Base-by-base conservation (phyloP, 1,140 invertebrate species). In the Drosophila mauritiana region DNA sequence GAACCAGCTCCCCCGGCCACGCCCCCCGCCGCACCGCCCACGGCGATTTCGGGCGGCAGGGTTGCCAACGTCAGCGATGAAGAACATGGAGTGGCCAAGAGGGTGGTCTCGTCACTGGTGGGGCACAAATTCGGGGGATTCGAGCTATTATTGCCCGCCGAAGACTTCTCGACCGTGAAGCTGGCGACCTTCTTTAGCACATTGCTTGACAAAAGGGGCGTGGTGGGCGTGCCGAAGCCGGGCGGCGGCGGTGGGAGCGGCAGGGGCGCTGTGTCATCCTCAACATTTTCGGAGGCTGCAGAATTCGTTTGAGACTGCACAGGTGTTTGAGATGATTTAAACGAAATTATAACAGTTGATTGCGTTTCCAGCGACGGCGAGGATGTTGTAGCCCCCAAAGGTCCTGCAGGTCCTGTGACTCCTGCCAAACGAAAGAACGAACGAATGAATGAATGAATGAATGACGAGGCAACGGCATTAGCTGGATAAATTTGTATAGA, bases 151-250 rank as follows among this genome's bases (percentile, higher is more conserved):
- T 51, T 78, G 76, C 74, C 68, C 49, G 73, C 70, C 57, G 90
- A 72, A 46, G 91, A 74, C 63, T 94, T 95, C 70, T 96, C 96
- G 61, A 96, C 93, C 22, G 95, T 96, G 39, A 97, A 94, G 40
- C 96, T 97, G 20, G 97, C 96, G 17, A 97, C 96, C 93, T 97
- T 97, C 69, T 96, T 94, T 6, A 97, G 92, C 20, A 97, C 95
- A 85, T 95, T 96, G 63, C 94, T 90, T 22, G 79, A 63, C 7
- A 88, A 46, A 51, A 83, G 68, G 58, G 84, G 67, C 70, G 86
- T 84, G 94, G 67, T 96, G 94, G 69, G 94, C 72, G 67, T 91
- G 10, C 80, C 78, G 51, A 86, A 85, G 53, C 80, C 89, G 39
- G 80, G 84, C 45, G 78, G 81, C 20, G 78, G 78, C 15, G 46